Percentiles rank a stretch among this genome's conserved stretches.
Conservation (phyloP, 2,888 invertebrate genomes). For the Caradrina kadenii region DNA sequence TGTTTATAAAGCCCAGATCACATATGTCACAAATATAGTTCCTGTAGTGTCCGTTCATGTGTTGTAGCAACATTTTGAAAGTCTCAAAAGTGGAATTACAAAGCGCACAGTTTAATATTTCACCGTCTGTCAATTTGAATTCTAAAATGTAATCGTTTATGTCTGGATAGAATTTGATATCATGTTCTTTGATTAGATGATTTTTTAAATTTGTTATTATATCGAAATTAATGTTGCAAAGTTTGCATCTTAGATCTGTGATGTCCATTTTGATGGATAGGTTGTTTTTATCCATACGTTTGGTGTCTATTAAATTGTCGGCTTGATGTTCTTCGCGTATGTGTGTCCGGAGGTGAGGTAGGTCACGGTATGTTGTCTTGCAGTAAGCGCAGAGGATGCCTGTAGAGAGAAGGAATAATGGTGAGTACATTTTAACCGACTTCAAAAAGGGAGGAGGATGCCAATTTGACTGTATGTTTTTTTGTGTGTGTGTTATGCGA, state of each 20-base stretch:
- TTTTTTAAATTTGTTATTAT: slow-evolving; percentile 74
- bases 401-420: slow-evolving; percentile 53
- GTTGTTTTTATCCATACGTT: slow-evolving; percentile 78
- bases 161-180: slow-evolving; percentile 79
- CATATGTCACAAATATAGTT: slow-evolving; percentile 84
- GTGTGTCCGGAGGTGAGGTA: slow-evolving; percentile 73
- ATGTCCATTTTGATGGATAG: slow-evolving; percentile 85
- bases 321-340: slow-evolving; percentile 70
- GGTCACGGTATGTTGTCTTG: slow-evolving; percentile 72
- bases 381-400: slow-evolving; percentile 83
- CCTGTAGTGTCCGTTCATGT: slow-evolving; percentile 86
- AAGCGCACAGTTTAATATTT: slow-evolving; percentile 79
- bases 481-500: no score
- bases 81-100: slow-evolving; percentile 83
- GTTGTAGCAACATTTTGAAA: slow-evolving; percentile 83
- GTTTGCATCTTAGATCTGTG: slow-evolving; percentile 77
- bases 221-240: slow-evolving; percentile 72
- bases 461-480: no score
- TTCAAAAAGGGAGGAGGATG: no score
- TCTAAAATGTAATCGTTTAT: slow-evolving; percentile 81
- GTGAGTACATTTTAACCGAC: no score
- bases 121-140: slow-evolving; percentile 77
- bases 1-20: slow-evolving; percentile 83
- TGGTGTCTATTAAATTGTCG: slow-evolving; percentile 71
- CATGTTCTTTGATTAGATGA: slow-evolving; percentile 77